Evolutionary conservation across 2,888 invertebrate species (phyloP), one percentile per base, ranked within the genome.

Genomic region (Sminthurinus aureus): DNA sequence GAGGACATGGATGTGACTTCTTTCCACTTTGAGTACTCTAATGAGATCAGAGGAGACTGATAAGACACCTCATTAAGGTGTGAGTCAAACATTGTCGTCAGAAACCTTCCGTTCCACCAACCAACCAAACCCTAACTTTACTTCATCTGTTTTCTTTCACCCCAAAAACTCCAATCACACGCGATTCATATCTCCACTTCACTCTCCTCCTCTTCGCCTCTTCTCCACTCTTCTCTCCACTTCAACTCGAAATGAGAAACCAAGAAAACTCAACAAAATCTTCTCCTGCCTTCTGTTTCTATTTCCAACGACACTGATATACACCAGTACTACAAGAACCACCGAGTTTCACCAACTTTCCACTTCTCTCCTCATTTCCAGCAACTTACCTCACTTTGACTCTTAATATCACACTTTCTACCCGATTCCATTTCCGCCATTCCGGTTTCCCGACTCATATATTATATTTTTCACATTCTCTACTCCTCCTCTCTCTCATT

Each of bases 51-150:
- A 82, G 78, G 84, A 85, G 82, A 79, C 81, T 83, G 88, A 88
- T 88, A 88, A 86, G 87, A 86, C 87, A 88, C 86, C 88, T 88
- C 88, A 88, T 88, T 88, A 88, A 88, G 88, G 87, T 87, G 86
- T 84, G 86, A 87, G 86, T 88, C 85, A 84, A 84, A 84, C 83
- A 85, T 79, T 81, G 81, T 81, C 84, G 77, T 81, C 81, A 77
- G 81, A 58, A 78, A 78, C 81, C 82, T 81, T 81, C 81, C 76
- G 76, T 74, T 83, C 71, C 58, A 76, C 24, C 51, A 64, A 38
- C 38, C 38, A 58, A 69, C 75, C 20, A 73, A 58, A 69, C 79
- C 73, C 73, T 20, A 80, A 69, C 79, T 81, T 80, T 52, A 50
- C 83, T 77, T 84, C 75, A 81, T 84, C 84, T 84, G 82, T 75